Base-by-base conservation (phyloP, 2,113 vertebrate species). In the Sceloporus undulatus region DNA sequence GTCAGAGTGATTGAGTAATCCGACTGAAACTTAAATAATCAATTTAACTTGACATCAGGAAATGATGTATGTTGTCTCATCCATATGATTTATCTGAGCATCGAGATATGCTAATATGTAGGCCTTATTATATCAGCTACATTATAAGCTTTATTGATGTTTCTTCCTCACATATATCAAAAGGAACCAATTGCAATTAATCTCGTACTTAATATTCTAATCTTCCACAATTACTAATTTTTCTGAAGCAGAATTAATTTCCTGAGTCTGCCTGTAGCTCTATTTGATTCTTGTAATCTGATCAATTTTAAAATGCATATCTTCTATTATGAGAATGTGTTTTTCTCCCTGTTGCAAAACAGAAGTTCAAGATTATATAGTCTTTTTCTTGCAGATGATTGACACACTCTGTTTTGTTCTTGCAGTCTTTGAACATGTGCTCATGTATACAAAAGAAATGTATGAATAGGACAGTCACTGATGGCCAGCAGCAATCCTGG, bases 191-290 rank as follows among this genome's bases (percentile, higher is more conserved):
- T 65, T 65, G 71, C 40, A 85, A 81, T 59, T 65, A 85, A 65
- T 76, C 38, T 54, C 62, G 13, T 9, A 4, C 52, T 77, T 76
- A 29, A 25, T 85, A 65, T 40, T 75, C 71, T 76, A 76, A 76
- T 85, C 73, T 56, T 56, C 27, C 38, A 65, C 16, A 65, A 23
- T 40, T 75, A 40, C 6, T 59, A 38, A 52, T 59, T n/a, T 74
- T 40, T 85, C 70, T 85, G 42, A 59, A 85, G 71, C 52, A 75
- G 83, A 74, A 75, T 85, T 85, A 75, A 85, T 85, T 85, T 85
- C 70, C 83, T 74, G 83, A 54, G 82, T 14, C 29, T 59, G 5
- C 38, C n/a, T 59, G 21, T 74, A 54, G 56, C 83, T 74, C n/a
- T 16, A 25, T 29, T 56, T 59, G 82, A 54, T 75, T 85, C 56